These are phyloP conservation scores for Diadegma fenestrale DNA, from an alignment of 2,888 invertebrate genomes.

Conservation along the genomic window DNA sequence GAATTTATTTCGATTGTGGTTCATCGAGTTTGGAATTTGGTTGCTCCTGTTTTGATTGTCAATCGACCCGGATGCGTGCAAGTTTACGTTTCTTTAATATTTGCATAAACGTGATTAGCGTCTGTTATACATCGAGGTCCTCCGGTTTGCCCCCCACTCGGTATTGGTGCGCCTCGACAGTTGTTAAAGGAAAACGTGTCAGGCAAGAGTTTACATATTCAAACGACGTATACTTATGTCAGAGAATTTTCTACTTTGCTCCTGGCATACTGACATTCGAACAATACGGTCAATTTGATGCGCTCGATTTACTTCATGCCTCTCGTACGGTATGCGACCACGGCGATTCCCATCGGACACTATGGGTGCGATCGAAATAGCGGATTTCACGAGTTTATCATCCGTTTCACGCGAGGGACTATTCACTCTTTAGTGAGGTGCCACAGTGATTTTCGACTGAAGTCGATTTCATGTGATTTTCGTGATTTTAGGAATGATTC, in stretches of 20 bases:
- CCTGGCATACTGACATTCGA: constrained; percentile 47
- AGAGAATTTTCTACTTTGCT: constrained; percentile 62
- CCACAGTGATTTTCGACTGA: no score
- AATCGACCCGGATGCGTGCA: background rate
- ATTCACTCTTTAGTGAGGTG: no score
- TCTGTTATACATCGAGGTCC: constrained; percentile 19
- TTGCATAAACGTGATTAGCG: constrained; percentile 16
- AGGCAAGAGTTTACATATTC: constrained; percentile 57
- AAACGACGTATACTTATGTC: constrained; percentile 36
- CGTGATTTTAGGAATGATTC: no score
- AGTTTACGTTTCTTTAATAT: constrained; percentile 9
- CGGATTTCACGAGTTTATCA: background rate
- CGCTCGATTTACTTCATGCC: constrained; percentile 48
- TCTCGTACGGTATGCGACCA: constrained; percentile 11
- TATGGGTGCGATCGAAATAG: constrained; percentile 9
- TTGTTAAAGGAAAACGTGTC: constrained; percentile 63
- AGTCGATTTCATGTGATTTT: no score
- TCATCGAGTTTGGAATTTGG: constrained; percentile 3
- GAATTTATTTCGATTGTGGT: background rate
- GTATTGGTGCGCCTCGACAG: background rate
- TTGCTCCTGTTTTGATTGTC: background rate
- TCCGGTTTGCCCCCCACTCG: background rate
- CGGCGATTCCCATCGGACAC: constrained; percentile 9
- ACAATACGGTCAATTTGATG: constrained; percentile 60
- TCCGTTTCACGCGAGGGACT: background rate